Evolutionary conservation across 2,113 vertebrate species (phyloP), one percentile per base, ranked within the genome.

Genomic region (Pipa parva): DNA sequence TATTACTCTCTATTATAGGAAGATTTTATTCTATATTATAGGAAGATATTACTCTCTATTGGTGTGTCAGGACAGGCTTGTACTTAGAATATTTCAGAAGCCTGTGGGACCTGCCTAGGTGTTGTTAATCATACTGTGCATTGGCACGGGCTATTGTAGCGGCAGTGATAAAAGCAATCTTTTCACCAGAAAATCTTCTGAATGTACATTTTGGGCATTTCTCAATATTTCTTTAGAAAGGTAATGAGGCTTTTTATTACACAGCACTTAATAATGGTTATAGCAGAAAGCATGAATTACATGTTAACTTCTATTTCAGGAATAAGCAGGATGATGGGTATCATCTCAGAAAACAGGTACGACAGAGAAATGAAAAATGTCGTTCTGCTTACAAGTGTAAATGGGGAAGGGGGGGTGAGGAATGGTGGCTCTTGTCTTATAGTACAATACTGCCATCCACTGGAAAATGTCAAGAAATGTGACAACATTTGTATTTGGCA

Each of bases 361-460:
- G 33, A 42, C 71, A 31, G 29, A 52, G 20, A 28, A 52, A 56
- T 39, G 20, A 71, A 17, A 5, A 1, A 6, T 39, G 2, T 20
- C 12, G 28, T 11, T n/a, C 4, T 52, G 5, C 13, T 25, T 27
- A 4, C 26, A 10, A 10, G 5, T 31, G 29, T 5, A 31, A 31
- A 31, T 31, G 29, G 5, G 5, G 29, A 5, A 31, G 29, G 5
- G 29, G 29, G 29, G 29, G 29, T 31, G 29, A 10, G 29, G 29
- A n/a, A n/a, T n/a, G n/a, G n/a, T n/a, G n/a, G n/a, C n/a, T n/a
- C n/a, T n/a, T n/a, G n/a, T n/a, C n/a, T n/a, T 31, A 31, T 31
- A 95, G 91, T 85, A 83, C 88, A 89, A 92, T 91, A 91, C 85
- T 97, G 95, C 93, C 95, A 95, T 87, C 96, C 97, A 78, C 77